These are phyloP conservation scores for Pantherophis alleghaniensis DNA, from an alignment of 2,797 vertebrate genomes.

Conservation along the genomic window DNA sequence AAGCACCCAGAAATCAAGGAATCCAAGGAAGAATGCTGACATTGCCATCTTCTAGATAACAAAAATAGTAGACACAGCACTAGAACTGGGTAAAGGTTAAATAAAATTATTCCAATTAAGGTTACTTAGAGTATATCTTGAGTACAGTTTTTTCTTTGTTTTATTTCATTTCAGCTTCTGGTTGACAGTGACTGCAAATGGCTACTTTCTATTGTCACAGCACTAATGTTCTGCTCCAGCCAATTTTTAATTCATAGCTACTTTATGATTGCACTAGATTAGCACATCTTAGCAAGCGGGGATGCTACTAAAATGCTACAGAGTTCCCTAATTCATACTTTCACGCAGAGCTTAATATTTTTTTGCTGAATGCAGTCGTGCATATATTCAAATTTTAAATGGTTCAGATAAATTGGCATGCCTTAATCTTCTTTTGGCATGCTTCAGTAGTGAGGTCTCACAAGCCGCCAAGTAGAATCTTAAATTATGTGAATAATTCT, in stretches of 20 bases:
- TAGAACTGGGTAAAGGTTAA: constrained; percentile 10
- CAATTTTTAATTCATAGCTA: constrained; percentile 28
- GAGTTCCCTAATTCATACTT: neutral
- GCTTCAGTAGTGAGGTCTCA: neutral
- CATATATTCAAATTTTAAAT: neutral
- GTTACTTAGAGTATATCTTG: neutral
- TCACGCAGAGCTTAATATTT: neutral
- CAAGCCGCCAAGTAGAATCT: neutral
- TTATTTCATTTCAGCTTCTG: neutral
- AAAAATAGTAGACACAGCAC: neutral
- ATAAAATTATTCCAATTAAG: neutral
- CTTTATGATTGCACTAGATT: constrained; percentile 32
- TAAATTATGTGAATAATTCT: neutral
- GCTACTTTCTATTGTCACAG: constrained; percentile 35
- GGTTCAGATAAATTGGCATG: neutral
- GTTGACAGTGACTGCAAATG: constrained; percentile 1
- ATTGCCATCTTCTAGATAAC: neutral
- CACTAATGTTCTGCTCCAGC: constrained; percentile 8
- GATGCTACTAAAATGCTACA: neutral
- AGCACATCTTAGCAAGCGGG: neutral
- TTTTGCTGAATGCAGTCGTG: constrained; percentile 7
- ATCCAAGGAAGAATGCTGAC: constrained; percentile 14
- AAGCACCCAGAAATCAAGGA: constrained; percentile 21
- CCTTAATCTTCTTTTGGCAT: neutral
- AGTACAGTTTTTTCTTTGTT: constrained; percentile 15